Conservation (phyloP, 2,797 vertebrate species). For the Martes flavigula region DNA sequence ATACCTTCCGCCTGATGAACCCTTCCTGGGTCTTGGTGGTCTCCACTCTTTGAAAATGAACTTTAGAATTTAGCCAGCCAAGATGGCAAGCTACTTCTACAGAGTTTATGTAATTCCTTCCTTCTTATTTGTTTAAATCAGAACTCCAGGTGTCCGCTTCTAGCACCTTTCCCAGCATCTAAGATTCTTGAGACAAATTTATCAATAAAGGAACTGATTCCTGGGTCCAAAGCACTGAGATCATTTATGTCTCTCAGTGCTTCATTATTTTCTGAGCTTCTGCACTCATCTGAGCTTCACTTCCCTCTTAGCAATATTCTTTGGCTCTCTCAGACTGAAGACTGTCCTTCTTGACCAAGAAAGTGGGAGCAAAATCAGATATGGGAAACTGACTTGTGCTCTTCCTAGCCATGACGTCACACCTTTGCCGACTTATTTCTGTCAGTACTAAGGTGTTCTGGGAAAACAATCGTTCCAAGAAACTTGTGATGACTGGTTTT, state of each 20-base stretch:
- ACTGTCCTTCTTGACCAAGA: not conserved
- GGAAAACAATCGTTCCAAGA: not conserved
- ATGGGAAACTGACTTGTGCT: not conserved
- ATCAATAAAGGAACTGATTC: not conserved
- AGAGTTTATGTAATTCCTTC: not conserved
- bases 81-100: not conserved
- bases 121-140: not conserved
- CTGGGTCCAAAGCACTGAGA: not conserved
- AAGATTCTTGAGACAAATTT: not conserved
- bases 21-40: not conserved
- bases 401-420: not conserved
- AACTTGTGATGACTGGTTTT: not conserved
- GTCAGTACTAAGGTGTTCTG: not conserved
- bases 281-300: not conserved
- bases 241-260: not conserved
- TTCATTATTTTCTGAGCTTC: not conserved
- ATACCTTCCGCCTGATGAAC: not conserved
- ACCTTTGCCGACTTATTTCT: not conserved
- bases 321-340: not conserved
- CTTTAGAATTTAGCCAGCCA: not conserved
- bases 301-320: not conserved
- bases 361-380: not conserved
- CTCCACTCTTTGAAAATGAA: constrained; percentile 7
- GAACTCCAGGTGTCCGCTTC: not conserved
- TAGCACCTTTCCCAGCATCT: not conserved